These are phyloP conservation scores for Hypomecis punctinalis DNA, from an alignment of 2,888 invertebrate species.

Conservation along the genomic window DNA sequence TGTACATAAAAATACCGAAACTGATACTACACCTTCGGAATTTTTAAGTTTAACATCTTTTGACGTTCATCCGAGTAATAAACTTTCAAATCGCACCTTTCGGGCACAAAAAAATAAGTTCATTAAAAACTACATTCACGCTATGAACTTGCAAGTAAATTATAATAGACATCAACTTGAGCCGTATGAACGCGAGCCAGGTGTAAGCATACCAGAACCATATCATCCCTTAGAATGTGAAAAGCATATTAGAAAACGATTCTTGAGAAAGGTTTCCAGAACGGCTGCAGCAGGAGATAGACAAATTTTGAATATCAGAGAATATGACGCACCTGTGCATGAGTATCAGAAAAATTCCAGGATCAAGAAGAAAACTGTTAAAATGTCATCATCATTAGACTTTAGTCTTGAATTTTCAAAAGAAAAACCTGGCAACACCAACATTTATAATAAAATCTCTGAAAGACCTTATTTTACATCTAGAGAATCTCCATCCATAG, in stretches of 20 bases:
- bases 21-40: not conserved
- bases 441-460: not conserved
- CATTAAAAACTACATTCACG: not conserved
- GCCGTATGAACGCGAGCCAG: conserved; percentile 55
- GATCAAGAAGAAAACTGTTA: conserved; percentile 46
- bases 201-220: conserved; percentile 51
- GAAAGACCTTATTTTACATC: not conserved
- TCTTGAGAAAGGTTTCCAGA: conserved; percentile 5
- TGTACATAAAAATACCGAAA: not conserved
- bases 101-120: not conserved
- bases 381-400: conserved; percentile 51
- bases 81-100: not conserved
- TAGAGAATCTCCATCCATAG: not conserved
- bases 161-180: conserved; percentile 34
- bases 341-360: not conserved
- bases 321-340: not conserved
- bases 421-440: conserved; percentile 1
- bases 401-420: conserved; percentile 52
- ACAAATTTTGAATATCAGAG: not conserved
- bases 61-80: not conserved
- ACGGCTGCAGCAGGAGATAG: not conserved
- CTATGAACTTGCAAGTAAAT: conserved; percentile 4
- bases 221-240: conserved; percentile 48
- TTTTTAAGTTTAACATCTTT: not conserved
- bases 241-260: conserved; percentile 8